Percentiles rank a stretch among this genome's conserved stretches.
Evolutionary conservation across 2,888 invertebrate species (phyloP).

Genomic region (Criorhina ranunculi): DNA sequence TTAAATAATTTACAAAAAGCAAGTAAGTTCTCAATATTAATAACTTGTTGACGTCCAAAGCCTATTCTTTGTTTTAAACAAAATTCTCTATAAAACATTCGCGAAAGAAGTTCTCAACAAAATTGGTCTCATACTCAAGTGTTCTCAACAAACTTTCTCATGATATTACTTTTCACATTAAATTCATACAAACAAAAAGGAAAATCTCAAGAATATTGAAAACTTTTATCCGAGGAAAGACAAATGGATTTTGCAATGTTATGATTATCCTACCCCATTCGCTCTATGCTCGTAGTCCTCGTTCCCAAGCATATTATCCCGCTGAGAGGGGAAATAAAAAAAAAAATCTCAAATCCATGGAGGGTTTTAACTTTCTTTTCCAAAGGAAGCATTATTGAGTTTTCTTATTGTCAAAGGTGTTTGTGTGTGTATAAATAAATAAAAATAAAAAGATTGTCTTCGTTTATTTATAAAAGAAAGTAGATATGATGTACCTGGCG

Average conservation of each 20-base stretch:
- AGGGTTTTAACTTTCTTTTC: constrained; percentile 54
- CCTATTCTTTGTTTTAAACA: constrained; percentile 18
- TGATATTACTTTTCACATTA: constrained; percentile 71
- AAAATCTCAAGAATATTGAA: constrained; percentile 72
- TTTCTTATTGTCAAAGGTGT: constrained; percentile 50
- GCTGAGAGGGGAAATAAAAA: constrained; percentile 51
- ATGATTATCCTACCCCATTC: constrained; percentile 63
- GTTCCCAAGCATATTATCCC: constrained; percentile 42
- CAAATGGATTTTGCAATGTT: constrained; percentile 74
- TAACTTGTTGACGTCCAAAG: constrained; percentile 63
- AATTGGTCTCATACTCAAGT: constrained; percentile 46
- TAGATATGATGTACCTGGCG: constrained; percentile 5
- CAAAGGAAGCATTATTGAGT: constrained; percentile 55
- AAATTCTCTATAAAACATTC: constrained; percentile 9
- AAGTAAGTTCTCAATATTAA: constrained; percentile 50
- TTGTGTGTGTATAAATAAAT: constrained; percentile 16
- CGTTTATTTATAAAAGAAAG: neutral
- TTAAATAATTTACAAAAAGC: constrained; percentile 22
- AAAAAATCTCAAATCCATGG: constrained; percentile 50
- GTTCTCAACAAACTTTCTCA: constrained; percentile 59
- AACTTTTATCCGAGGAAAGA: constrained; percentile 72
- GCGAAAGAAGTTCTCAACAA: constrained; percentile 51
- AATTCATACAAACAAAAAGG: constrained; percentile 65
- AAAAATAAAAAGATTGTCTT: constrained; percentile 7
- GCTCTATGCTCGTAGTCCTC: constrained; percentile 36